phyloP scores from a whole-genome alignment of 2,888 invertebrate genomes.

The Apotomis turbidana region DNA sequence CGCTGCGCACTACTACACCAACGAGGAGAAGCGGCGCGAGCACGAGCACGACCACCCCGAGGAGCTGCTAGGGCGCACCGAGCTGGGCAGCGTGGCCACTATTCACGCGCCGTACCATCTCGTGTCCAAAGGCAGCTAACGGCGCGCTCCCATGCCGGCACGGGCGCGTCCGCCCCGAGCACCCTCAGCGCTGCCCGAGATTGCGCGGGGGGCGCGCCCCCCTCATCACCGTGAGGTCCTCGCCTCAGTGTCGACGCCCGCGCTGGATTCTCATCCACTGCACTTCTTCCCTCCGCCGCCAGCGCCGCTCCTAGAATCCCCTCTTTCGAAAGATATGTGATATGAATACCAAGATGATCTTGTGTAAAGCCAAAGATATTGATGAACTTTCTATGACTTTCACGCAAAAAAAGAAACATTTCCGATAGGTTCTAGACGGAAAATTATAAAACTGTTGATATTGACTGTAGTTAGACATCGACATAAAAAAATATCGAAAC shows the following conservation, averaged over 20 bases:
- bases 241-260: slow-evolving; percentile 47
- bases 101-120: slow-evolving; percentile 72
- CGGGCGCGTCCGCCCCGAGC: slow-evolving; percentile 44
- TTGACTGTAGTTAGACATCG: slow-evolving; percentile 50
- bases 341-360: slow-evolving; percentile 75
- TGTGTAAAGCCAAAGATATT: slow-evolving; percentile 65
- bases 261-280: slow-evolving; percentile 53
- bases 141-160: slow-evolving; percentile 58
- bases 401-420: slow-evolving; percentile 3
- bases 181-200: slow-evolving; percentile 44
- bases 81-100: slow-evolving; percentile 70
- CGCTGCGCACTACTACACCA: slow-evolving; percentile 90
- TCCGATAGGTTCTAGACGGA: slow-evolving; percentile 22
- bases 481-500: slow-evolving; percentile 48
- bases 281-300: slow-evolving; percentile 58
- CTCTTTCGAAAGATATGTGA: slow-evolving; percentile 67
- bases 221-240: slow-evolving; percentile 27
- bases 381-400: slow-evolving; percentile 28
- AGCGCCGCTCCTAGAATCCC: slow-evolving; percentile 51
- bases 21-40: slow-evolving; percentile 86
- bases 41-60: slow-evolving; percentile 73
- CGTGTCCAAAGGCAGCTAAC: slow-evolving; percentile 71
- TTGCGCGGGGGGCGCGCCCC: slow-evolving; percentile 16
- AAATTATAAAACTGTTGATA: slow-evolving; percentile 35
- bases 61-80: slow-evolving; percentile 65